Percentiles rank a stretch among this genome's conserved stretches.
Evolutionary conservation across 2,888 invertebrate species (phyloP).

Genomic region (Drosophila mimetica): DNA sequence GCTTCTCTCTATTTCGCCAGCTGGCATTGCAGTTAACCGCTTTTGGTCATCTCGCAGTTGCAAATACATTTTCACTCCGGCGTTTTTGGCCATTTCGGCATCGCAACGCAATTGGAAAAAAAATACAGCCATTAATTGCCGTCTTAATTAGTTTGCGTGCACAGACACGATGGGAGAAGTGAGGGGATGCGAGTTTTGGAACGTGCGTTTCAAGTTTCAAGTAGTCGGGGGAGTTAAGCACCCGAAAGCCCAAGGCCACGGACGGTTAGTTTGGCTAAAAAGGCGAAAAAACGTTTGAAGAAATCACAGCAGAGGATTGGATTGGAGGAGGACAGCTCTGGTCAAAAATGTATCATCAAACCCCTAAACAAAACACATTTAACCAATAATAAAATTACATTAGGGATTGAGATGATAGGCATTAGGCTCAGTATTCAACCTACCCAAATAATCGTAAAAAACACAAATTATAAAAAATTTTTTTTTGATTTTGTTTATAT

Average conservation of each 20-base stretch:
- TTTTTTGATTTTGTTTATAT: too few species aligned
- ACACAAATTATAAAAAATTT: too few species aligned
- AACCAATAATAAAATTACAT: too few species aligned
- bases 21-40: conserved; percentile 28
- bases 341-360: not conserved
- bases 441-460: too few species aligned
- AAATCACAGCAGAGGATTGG: conserved; percentile 5
- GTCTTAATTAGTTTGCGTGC: conserved; percentile 63
- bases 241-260: conserved; percentile 25
- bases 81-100: conserved; percentile 48
- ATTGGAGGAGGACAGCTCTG: too few species aligned
- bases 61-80: conserved; percentile 64
- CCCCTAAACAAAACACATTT: not conserved
- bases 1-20: not conserved
- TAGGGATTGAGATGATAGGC: too few species aligned
- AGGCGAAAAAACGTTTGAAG: conserved; percentile 7
- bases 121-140: conserved; percentile 49
- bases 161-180: conserved; percentile 10
- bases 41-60: conserved; percentile 34
- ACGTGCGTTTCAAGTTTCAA: conserved; percentile 22
- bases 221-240: conserved; percentile 15
- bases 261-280: conserved; percentile 8
- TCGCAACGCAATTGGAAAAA: conserved; percentile 41
- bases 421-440: too few species aligned
- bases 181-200: conserved; percentile 7